Evolutionary conservation across 2,797 vertebrate species (phyloP).

Genomic region (Amazona finschi): DNA sequence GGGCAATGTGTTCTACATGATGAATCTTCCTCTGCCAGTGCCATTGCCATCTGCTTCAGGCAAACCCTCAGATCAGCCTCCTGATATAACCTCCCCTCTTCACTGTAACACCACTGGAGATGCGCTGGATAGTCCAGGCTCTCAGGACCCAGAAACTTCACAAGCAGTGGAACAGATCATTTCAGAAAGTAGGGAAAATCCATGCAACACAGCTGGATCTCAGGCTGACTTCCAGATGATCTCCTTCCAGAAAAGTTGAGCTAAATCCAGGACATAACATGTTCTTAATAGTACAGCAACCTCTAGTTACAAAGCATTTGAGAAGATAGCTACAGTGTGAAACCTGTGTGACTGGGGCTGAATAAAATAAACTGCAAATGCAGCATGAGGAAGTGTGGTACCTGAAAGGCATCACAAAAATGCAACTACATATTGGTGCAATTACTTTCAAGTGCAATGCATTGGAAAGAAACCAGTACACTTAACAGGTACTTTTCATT

Average conservation of each 20-base stretch:
- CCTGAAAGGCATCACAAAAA: background rate
- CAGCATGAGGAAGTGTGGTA: background rate
- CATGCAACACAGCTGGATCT: constrained; percentile 47
- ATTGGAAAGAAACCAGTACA: background rate
- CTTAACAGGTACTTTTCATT: background rate
- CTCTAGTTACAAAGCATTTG: background rate
- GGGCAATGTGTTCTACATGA: constrained; percentile 86
- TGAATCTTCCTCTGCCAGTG: constrained; percentile 81
- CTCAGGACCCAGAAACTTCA: constrained; percentile 79
- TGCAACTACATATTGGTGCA: background rate
- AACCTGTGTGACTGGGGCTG: background rate
- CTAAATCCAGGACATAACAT: background rate
- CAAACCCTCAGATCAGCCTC: constrained; percentile 79
- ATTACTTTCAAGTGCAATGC: constrained; percentile 55
- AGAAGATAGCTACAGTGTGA: background rate
- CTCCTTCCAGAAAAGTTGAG: constrained; percentile 58
- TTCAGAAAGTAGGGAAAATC: constrained; percentile 64
- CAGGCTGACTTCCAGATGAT: constrained; percentile 62
- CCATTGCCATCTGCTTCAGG: constrained; percentile 75
- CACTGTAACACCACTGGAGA: constrained; percentile 83
- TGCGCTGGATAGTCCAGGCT: constrained; percentile 76
- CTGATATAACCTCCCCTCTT: constrained; percentile 81
- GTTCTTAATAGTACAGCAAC: background rate
- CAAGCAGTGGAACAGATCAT: constrained; percentile 65
- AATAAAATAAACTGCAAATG: background rate